phyloP scores from a whole-genome alignment of 1,140 invertebrate genomes.

The Ceratosolen fusciceps region DNA sequence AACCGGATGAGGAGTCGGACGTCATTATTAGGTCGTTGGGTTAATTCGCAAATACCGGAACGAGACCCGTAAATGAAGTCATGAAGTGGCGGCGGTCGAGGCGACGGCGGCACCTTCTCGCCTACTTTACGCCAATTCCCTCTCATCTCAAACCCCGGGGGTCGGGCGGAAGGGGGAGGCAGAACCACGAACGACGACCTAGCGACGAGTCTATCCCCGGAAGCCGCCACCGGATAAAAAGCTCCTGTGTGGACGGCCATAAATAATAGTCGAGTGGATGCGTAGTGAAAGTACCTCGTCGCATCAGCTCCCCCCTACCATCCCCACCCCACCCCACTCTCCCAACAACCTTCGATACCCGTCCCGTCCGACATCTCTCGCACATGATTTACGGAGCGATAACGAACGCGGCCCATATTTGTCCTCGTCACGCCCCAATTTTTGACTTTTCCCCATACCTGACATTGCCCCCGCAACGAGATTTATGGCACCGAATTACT shows the following conservation, averaged over 20 bases:
- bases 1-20: too few relatives aligned
- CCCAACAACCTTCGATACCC: background rate
- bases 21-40: background rate
- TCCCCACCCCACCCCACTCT: too few relatives aligned
- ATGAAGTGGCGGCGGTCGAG: too few relatives aligned
- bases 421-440: slow-evolving; percentile 23
- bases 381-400: slow-evolving; percentile 39
- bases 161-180: background rate
- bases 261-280: background rate
- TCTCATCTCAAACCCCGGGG: background rate
- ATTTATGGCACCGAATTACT: slow-evolving; percentile 4
- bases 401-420: slow-evolving; percentile 35
- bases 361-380: background rate
- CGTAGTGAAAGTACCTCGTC: background rate
- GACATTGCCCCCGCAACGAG: background rate
- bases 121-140: background rate
- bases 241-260: background rate
- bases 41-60: background rate
- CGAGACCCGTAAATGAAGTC: background rate
- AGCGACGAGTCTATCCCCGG: slow-evolving; percentile 48
- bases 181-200: too few relatives aligned
- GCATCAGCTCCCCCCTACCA: background rate
- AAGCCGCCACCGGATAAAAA: slow-evolving; percentile 11
- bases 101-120: background rate
- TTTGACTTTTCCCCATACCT: slow-evolving; percentile 12